phyloP scores from a whole-genome alignment of 2,888 invertebrate genomes.

The Lutraria lutraria region DNA sequence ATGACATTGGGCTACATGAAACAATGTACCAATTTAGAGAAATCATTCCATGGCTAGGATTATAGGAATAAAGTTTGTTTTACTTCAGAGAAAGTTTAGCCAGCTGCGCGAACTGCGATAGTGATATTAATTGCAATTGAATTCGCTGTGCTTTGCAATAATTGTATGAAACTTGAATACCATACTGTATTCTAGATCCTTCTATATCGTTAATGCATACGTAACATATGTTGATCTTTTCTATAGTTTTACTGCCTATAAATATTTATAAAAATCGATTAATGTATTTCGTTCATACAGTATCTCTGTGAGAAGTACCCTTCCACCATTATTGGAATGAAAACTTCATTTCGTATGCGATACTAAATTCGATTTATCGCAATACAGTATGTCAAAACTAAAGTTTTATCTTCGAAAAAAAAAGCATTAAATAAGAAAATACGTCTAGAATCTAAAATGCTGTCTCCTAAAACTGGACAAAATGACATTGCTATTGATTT shows the following conservation, averaged over 20 bases:
- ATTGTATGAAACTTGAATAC: no score
- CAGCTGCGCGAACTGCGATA: no score
- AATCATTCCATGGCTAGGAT: not conserved
- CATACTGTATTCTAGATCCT: no score
- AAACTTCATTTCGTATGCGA: not conserved
- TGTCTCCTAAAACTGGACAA: not conserved
- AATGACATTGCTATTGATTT: not conserved
- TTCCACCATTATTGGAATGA: not conserved
- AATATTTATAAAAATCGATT: not conserved
- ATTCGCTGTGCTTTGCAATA: no score
- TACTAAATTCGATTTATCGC: not conserved
- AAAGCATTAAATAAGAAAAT: not conserved
- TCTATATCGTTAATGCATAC: no score
- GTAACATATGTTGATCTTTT: not conserved
- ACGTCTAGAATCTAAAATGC: not conserved
- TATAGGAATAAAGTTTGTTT: not conserved
- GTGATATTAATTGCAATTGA: no score
- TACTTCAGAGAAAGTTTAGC: not conserved
- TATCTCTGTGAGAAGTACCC: not conserved
- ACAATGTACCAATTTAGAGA: not conserved
- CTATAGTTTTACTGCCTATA: not conserved
- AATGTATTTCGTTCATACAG: not conserved
- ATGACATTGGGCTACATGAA: not conserved
- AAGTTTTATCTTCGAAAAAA: not conserved
- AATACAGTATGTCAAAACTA: not conserved